These are phyloP conservation scores for Timandra comae DNA, from an alignment of 2,888 invertebrate genomes.

Conservation along the genomic window DNA sequence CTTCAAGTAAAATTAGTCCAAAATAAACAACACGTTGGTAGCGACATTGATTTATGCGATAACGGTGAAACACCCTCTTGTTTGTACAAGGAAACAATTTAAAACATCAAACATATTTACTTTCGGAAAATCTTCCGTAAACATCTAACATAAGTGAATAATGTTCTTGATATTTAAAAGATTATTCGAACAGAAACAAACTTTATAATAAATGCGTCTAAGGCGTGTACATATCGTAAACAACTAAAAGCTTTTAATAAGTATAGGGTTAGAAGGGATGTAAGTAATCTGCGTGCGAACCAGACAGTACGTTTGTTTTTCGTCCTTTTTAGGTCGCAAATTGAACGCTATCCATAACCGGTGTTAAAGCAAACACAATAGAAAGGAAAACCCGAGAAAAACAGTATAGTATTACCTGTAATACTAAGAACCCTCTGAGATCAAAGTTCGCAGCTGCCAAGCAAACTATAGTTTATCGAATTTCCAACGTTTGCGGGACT, in stretches of 20 bases:
- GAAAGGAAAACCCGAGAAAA: constrained; percentile 6
- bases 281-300: no score
- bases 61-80: constrained; percentile 18
- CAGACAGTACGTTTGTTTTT: no score
- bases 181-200: no score
- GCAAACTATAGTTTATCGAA: constrained; percentile 24
- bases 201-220: no score
- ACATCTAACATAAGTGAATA: constrained; percentile 1
- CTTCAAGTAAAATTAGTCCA: constrained; percentile 18
- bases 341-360: neutral
- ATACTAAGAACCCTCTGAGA: constrained; percentile 6
- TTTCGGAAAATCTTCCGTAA: constrained; percentile 1
- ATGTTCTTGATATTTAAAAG: no score
- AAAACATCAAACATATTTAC: constrained; percentile 1
- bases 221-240: no score
- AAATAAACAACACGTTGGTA: constrained; percentile 20
- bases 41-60: constrained; percentile 28
- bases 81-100: constrained; percentile 14
- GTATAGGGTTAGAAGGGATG: neutral
- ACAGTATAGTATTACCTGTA: constrained; percentile 4
- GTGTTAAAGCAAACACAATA: constrained; percentile 3
- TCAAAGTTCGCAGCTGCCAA: constrained; percentile 16
- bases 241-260: constrained; percentile 5
- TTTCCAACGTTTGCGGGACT: constrained; percentile 19
- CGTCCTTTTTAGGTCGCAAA: no score